Evolutionary conservation across 2,113 vertebrate genomes (phyloP).

Genomic region (Peromyscus polionotus): DNA sequence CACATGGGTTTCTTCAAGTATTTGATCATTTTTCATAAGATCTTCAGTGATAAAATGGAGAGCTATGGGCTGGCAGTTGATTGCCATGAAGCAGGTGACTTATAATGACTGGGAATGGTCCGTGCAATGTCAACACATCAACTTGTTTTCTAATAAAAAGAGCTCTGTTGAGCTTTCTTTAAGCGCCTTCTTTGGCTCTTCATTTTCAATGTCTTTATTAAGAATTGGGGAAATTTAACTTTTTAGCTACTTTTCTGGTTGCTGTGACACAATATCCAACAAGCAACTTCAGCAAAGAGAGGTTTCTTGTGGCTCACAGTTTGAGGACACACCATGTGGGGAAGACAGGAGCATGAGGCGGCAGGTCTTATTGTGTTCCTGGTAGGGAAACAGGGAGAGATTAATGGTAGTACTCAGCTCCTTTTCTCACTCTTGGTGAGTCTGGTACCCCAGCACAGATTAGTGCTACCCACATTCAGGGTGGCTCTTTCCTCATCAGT

Average conservation of each 20-base stretch:
- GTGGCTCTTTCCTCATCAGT: not conserved
- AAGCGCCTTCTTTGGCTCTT: not conserved
- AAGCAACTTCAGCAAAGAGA: not conserved
- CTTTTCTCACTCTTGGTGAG: not conserved
- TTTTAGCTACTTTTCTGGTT: not conserved
- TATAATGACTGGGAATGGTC: not conserved
- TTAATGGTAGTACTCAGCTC: not conserved
- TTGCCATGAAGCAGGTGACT: not conserved
- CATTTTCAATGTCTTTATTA: not conserved
- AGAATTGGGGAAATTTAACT: not conserved
- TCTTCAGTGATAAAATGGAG: not conserved
- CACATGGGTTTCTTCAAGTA: not conserved
- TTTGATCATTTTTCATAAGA: not conserved
- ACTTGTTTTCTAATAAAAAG: not conserved
- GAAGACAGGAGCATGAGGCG: too few species aligned
- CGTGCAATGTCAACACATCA: not conserved
- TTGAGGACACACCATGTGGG: too few species aligned
- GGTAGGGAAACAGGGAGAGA: not conserved
- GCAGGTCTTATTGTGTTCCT: not conserved
- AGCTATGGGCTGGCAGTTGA: not conserved
- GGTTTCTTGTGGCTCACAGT: not conserved
- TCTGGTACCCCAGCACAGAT: not conserved
- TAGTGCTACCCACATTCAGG: not conserved
- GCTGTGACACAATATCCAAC: not conserved
- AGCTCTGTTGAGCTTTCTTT: not conserved